These are phyloP conservation scores for Caenorhabditis briggsae DNA, from an alignment of 1,140 invertebrate species.

Conservation along the genomic window DNA sequence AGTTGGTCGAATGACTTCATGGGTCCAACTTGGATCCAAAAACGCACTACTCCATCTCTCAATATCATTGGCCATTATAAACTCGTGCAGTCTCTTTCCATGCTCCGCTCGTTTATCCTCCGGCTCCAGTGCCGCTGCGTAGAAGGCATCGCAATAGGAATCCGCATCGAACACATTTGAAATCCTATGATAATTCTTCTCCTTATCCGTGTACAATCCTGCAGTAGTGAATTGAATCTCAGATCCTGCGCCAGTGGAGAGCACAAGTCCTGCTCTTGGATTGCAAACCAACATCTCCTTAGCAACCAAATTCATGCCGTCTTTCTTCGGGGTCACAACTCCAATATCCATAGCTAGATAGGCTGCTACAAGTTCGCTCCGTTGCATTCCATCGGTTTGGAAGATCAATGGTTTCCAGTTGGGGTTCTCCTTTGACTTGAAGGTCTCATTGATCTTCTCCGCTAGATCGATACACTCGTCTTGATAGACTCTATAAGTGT, in stretches of 20 bases:
- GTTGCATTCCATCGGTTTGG: slow-evolving; percentile 76
- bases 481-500: slow-evolving; percentile 77
- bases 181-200: slow-evolving; percentile 71
- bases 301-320: slow-evolving; percentile 76
- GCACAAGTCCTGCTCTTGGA: slow-evolving; percentile 73
- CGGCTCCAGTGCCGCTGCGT: slow-evolving; percentile 73
- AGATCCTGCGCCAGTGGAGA: slow-evolving; percentile 76
- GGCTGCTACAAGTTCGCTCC: slow-evolving; percentile 73
- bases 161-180: slow-evolving; percentile 73
- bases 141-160: slow-evolving; percentile 74
- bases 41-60: slow-evolving; percentile 76
- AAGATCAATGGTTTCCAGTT: slow-evolving; percentile 75
- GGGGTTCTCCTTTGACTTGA: slow-evolving; percentile 65
- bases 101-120: slow-evolving; percentile 70
- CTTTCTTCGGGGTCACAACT: slow-evolving; percentile 76
- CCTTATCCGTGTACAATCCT: slow-evolving; percentile 73
- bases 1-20: slow-evolving; percentile 73
- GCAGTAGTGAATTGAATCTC: slow-evolving; percentile 77
- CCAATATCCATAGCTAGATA: slow-evolving; percentile 78
- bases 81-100: slow-evolving; percentile 73
- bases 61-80: slow-evolving; percentile 77
- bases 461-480: slow-evolving; percentile 75
- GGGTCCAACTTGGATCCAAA: slow-evolving; percentile 77
- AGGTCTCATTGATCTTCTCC: slow-evolving; percentile 73
- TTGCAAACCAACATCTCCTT: slow-evolving; percentile 78